Evolutionary conservation across 1,140 invertebrate genomes (phyloP).

Genomic region (Akabosia matsudoensis): DNA sequence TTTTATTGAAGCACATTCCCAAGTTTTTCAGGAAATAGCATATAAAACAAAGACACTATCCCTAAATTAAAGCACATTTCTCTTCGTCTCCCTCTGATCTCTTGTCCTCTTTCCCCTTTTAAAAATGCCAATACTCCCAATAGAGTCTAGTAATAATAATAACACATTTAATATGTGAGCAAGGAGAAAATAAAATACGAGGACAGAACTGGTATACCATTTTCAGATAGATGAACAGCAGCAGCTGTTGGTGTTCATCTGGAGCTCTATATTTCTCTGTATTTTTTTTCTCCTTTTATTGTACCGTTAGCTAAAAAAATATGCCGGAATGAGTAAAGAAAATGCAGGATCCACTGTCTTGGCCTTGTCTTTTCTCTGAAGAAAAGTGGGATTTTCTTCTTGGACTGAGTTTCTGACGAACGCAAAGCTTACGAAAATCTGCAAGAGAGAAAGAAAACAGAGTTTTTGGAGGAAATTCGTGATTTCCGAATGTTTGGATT

Average conservation of each 20-base stretch:
- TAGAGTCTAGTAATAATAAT: background rate
- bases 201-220: background rate
- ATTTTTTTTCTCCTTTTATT: background rate
- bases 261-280: background rate
- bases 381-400: too few relatives aligned
- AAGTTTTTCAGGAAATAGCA: too few relatives aligned
- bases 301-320: too few relatives aligned
- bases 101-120: background rate
- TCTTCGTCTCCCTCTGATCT: background rate
- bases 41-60: too few relatives aligned
- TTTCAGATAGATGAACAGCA: background rate
- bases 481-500: constrained; percentile 16
- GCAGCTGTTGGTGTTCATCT: constrained; percentile 13
- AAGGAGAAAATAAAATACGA: background rate
- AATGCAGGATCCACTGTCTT: too few relatives aligned
- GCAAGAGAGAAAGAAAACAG: background rate
- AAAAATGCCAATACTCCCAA: constrained; percentile 17
- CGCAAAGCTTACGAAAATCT: too few relatives aligned
- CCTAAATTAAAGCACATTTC: background rate
- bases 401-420: too few relatives aligned
- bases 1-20: too few relatives aligned
- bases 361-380: too few relatives aligned
- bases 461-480: constrained; percentile 1
- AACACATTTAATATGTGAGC: background rate
- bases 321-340: too few relatives aligned